A percentile compares a stretch with the other conserved stretches of the same genome.
phyloP scores from a whole-genome alignment of 37 sponge, comb jelly and placozoan species.

The Crambe crambe region DNA sequence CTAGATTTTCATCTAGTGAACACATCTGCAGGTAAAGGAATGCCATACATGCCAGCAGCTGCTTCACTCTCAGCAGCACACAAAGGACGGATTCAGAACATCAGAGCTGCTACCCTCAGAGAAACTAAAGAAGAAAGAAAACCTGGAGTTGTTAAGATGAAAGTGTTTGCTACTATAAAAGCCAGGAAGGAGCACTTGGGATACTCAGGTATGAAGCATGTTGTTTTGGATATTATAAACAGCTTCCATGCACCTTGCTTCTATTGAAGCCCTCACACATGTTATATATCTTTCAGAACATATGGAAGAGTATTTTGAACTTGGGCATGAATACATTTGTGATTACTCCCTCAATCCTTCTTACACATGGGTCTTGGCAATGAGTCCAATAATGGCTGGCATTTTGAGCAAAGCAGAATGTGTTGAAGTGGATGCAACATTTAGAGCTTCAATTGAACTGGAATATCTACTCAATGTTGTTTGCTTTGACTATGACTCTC shows the following conservation, averaged over 20 bases:
- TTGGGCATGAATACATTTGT: constrained; percentile 21
- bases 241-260: no score
- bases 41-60: constrained; percentile 31
- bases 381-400: constrained; percentile 36
- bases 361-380: constrained; percentile 20
- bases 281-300: constrained; percentile 8
- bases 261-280: neutral
- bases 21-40: constrained; percentile 42
- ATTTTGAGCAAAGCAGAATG: constrained; percentile 36
- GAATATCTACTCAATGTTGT: constrained; percentile 37
- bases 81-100: constrained; percentile 23
- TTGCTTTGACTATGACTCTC: constrained; percentile 14
- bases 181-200: no score
- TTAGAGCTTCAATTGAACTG: constrained; percentile 39
- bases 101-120: constrained; percentile 8
- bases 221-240: no score
- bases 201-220: no score
- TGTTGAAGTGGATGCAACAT: no score
- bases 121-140: constrained; percentile 25
- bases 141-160: constrained; percentile 27
- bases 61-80: constrained; percentile 18
- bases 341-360: constrained; percentile 23
- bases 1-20: neutral
- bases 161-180: no score
- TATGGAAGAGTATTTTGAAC: constrained; percentile 16